Evolutionary conservation across 2,113 vertebrate genomes (phyloP), one percentile per base, ranked within the genome.

Genomic region (Hucho hucho): DNA sequence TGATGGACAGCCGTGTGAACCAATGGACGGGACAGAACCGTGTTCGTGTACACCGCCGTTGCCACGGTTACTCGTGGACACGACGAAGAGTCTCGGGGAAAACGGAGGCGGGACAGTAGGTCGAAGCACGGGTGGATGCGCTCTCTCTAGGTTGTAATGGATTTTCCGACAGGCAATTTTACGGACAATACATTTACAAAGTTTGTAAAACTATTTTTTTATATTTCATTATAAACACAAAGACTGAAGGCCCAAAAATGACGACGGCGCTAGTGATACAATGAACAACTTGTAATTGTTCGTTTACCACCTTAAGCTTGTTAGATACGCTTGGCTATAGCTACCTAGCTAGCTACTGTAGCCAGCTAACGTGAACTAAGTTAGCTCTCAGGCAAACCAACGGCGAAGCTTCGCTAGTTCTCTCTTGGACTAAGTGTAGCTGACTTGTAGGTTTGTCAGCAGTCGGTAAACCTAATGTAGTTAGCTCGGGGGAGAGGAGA

Each of bases 41-140:
- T 76, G n/a, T 37, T 22, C 87, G 92, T 89, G 74, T 91, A 90
- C 79, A 72, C 32, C 18, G 70, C 67, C 56, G 89, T 89, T 83
- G 80, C 78, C 84, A 77, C 79, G 77, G 93, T 79, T 73, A 92
- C 91, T 4, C 49, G 59, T 81, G 83, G 77, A 86, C 86, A 87
- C 87, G 91, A 84, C 83, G n/a, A 79, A 77, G 84, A 87, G 81
- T 80, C 3, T 84, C n/a, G n/a, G n/a, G 88, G 79, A 85, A 56
- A 75, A 66, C 13, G 67, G 77, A 86, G 91, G 89, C 88, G 90
- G 91, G 78, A 68, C 79, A 20, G 24, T 0, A 6, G 24, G 61
- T 69, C n/a, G n/a, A 46, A 93, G 92, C 93, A 94, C 2, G 92
- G 81, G 79, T 83, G 93, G 75, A 67, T 92, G 90, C 84, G 69